Conservation (phyloP, 2,113 vertebrate species). For the Callocephalon fimbriatum region DNA sequence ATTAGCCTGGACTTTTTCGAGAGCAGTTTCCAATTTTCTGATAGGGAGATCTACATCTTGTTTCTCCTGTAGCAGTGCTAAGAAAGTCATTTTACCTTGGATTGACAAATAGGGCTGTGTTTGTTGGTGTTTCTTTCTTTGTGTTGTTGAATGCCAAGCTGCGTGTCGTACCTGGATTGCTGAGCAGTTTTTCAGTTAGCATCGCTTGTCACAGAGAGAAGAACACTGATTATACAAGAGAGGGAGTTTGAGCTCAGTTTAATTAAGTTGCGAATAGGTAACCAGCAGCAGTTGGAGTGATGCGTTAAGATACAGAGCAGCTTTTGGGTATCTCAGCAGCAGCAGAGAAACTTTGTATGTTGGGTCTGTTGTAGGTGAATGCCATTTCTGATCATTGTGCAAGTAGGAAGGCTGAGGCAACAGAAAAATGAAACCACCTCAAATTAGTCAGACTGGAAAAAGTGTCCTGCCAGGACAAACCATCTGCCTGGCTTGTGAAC, state of each 20-base stretch:
- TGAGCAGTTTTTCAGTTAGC: background rate
- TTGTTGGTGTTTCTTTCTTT: background rate
- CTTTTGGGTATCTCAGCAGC: background rate
- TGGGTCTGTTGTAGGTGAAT: background rate
- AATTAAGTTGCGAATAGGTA: background rate
- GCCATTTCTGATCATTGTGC: background rate
- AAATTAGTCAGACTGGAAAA: background rate
- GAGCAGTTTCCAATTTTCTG: background rate
- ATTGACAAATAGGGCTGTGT: background rate
- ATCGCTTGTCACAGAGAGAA: background rate
- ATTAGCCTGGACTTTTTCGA: background rate
- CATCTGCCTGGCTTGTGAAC: background rate
- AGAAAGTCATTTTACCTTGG: background rate
- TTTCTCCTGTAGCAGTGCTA: constrained; percentile 17
- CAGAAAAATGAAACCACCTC: background rate
- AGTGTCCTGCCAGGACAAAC: background rate
- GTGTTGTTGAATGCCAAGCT: background rate
- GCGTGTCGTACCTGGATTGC: background rate
- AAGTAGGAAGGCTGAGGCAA: background rate
- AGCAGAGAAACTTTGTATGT: background rate
- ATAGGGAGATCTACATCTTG: background rate
- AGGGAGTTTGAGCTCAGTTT: background rate
- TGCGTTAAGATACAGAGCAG: background rate
- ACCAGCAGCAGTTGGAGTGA: background rate
- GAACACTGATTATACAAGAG: background rate